Conservation (phyloP, 2,888 invertebrate species). For the Electrophaes corylata region DNA sequence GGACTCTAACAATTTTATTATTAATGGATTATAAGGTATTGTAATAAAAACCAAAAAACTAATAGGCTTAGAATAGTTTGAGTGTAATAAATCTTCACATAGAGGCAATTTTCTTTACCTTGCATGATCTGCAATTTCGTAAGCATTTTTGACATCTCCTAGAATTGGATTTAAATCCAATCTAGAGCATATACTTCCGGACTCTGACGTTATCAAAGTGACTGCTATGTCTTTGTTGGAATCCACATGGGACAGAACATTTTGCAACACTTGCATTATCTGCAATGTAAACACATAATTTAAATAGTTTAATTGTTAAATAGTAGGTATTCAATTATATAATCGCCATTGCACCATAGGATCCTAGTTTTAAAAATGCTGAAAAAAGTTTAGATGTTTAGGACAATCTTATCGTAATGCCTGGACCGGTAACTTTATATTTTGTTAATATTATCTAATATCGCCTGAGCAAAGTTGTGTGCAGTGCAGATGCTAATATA, state of each 20-base stretch:
- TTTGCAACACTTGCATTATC: constrained; percentile 91
- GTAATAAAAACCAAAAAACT: no score
- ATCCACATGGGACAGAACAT: constrained; percentile 83
- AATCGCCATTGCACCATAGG: neutral
- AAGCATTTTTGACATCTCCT: constrained; percentile 85
- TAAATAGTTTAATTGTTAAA: neutral
- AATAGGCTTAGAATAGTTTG: neutral
- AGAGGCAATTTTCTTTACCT: constrained; percentile 82
- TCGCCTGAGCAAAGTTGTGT: no score
- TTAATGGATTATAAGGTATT: no score
- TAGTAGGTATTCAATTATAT: neutral
- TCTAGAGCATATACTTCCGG: constrained; percentile 91
- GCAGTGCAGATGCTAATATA: no score
- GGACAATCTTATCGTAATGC: no score
- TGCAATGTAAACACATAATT: constrained; percentile 54
- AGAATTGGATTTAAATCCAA: constrained; percentile 89
- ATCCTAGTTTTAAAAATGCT: no score
- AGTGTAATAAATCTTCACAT: no score
- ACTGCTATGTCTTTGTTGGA: constrained; percentile 77
- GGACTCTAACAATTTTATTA: no score
- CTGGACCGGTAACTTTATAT: no score
- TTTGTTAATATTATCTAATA: no score
- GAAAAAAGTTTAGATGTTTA: no score
- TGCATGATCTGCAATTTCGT: constrained; percentile 88
- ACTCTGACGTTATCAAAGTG: constrained; percentile 90